Percentiles rank a stretch among this genome's conserved stretches.
phyloP scores from a whole-genome alignment of 2,888 invertebrate genomes.

The Synanthedon formicaeformis region DNA sequence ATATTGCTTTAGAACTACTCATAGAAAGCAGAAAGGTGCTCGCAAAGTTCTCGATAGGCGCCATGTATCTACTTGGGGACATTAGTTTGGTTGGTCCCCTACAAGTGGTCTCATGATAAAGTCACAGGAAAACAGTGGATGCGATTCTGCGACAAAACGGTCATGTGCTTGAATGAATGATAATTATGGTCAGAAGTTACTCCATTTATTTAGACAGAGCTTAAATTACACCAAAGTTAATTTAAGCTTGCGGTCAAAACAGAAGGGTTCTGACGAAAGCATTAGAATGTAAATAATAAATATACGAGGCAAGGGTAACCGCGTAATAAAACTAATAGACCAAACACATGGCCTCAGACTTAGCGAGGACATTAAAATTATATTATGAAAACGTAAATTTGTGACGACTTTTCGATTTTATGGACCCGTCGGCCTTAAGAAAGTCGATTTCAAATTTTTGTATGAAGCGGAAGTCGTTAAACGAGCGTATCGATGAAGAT shows the following conservation, averaged over 20 bases:
- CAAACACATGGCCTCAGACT: slow-evolving; percentile 47
- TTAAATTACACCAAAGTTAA: too few species aligned
- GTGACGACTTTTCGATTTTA: slow-evolving; percentile 53
- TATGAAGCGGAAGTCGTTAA: slow-evolving; percentile 55
- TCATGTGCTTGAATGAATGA: too few species aligned
- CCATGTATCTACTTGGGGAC: too few species aligned
- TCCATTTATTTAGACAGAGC: too few species aligned
- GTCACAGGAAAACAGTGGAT: too few species aligned
- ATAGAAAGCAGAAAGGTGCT: too few species aligned
- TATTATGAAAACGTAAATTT: slow-evolving; percentile 49
- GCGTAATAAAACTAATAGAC: slow-evolving; percentile 58
- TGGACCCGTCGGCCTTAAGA: slow-evolving; percentile 55
- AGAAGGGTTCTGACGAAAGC: slow-evolving; percentile 42
- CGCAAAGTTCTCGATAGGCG: too few species aligned
- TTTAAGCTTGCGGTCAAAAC: slow-evolving; percentile 3
- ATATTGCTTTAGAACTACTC: too few species aligned
- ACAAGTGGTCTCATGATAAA: too few species aligned
- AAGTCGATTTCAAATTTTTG: slow-evolving; percentile 36
- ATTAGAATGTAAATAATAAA: slow-evolving; percentile 32
- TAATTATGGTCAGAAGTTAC: too few species aligned
- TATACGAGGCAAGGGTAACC: slow-evolving; percentile 55
- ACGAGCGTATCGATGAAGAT: slow-evolving; percentile 26
- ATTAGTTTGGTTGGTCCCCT: too few species aligned
- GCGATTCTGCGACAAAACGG: too few species aligned
- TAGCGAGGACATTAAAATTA: slow-evolving; percentile 39